Evolutionary conservation across 2,888 invertebrate species (phyloP).

Genomic region (Coenonympha glycerion): DNA sequence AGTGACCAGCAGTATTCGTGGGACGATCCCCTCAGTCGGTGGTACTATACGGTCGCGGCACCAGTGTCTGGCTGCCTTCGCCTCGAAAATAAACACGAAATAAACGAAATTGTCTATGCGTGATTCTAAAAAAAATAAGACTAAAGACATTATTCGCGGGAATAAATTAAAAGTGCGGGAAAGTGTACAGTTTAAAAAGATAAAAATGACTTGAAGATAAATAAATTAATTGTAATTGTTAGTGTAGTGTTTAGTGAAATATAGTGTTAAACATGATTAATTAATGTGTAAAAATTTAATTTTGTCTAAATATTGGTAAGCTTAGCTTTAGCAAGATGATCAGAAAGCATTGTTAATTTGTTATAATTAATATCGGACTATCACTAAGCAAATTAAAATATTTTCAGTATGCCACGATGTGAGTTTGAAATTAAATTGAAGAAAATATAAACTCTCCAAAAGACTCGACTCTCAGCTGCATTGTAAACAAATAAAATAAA

Average conservation of each 20-base stretch:
- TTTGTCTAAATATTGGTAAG: neutral
- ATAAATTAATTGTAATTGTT: constrained; percentile 25
- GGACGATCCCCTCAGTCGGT: constrained; percentile 58
- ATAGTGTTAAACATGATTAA: neutral
- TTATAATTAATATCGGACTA: too few relatives aligned
- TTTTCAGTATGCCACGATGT: too few relatives aligned
- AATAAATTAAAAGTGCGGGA: constrained; percentile 18
- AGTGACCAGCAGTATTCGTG: constrained; percentile 57
- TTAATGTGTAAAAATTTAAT: neutral
- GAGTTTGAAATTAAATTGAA: too few relatives aligned
- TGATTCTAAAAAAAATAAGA: constrained; percentile 4
- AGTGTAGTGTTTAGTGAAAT: neutral
- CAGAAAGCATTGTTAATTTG: too few relatives aligned
- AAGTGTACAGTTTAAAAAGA: constrained; percentile 1
- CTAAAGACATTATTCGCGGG: neutral
- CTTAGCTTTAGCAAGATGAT: neutral
- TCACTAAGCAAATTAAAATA: too few relatives aligned
- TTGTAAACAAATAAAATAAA: too few relatives aligned
- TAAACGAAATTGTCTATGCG: constrained; percentile 12
- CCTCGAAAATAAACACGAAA: constrained; percentile 32
- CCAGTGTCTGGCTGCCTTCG: constrained; percentile 39
- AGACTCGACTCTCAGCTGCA: too few relatives aligned
- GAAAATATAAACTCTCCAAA: too few relatives aligned
- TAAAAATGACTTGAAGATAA: constrained; percentile 19
- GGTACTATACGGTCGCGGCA: constrained; percentile 54